Base-by-base conservation (phyloP, 2,113 vertebrate species). In the Panthera tigris region DNA sequence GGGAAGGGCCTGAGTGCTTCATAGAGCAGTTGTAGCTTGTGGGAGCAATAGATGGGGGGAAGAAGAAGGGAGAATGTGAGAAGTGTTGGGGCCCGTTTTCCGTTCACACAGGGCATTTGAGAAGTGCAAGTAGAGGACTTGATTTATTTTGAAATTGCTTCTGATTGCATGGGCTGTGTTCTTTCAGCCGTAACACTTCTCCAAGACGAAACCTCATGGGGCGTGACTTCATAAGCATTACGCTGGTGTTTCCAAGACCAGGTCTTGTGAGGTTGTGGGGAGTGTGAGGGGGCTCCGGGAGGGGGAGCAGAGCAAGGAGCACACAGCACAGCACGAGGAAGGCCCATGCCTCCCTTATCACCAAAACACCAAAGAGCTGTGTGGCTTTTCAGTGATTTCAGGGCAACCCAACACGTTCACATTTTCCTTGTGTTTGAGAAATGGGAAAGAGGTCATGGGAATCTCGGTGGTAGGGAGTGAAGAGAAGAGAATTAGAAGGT, bases 121-220 rank as follows among this genome's bases (percentile, higher is more conserved):
- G 71, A 88, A 92, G 87, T 89, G 45, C 71, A 81, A 93, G 52
- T 14, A 36, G 74, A 95, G 73, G 87, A 45, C 80, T 76, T 74
- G 73, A 92, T 97, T 97, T 94, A 96, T 95, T 97, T 97, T 94
- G 90, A 96, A 97, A 93, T 91, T 36, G 84, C 68, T 82, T 94
- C 94, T 94, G 84, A 93, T 68, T 85, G 91, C 81, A 36, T 68
- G 89, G 85, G 36, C 93, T 97, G 76, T 81, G 82, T 94, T 97
- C 98, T 96, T 78, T 95, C 92, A 97, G 86, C 92, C 21, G 4
- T 95, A 92, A 93, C 85, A 73, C 86, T 93, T 95, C 88, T 85
- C 84, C 86, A 89, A 93, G 78, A 63, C 93, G 52, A 89, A 93
- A 79, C 79, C 92, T 89, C 92, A 65, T 11, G n/a, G 92, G 94